Evolutionary conservation across 1,140 invertebrate species (phyloP), one percentile per base, ranked within the genome.

Genomic region (Cydia splendana): DNA sequence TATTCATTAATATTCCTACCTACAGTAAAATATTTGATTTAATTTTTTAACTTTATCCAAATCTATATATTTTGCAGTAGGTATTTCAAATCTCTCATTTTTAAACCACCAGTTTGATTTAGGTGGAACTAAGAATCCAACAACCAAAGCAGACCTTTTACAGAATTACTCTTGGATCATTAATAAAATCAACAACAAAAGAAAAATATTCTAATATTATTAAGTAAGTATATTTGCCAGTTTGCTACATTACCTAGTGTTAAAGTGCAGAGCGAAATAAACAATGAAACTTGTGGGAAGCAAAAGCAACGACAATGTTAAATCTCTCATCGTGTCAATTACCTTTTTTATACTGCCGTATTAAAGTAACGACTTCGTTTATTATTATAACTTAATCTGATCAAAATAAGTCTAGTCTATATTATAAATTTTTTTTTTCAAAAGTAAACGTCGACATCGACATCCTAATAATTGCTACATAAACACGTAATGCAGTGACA

Each of bases 351-450:
- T 62, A 7, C 10, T 10, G 6, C 2, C 9, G 18, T 62, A 62
- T 18, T n/a, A 62, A 6, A 24, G 57, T 62, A 62, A 62, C 57
- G n/a, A 12, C 57, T 62, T 57, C 15, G 5, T 18, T n/a, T 57
- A 57, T 57, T 20, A 57, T 57, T 57, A 18, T 57, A 18, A 57
- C n/a, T 57, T 57, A 18, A 57, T 57, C 53, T 57, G 57, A 62
- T 62, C 57, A 24, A 62, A 24, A 12, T 12, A 12, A 48, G 45
- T 4, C 45, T 48, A 10, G n/a, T n/a, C n/a, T n/a, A n/a, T n/a
- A n/a, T n/a, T n/a, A n/a, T n/a, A n/a, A n/a, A n/a, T n/a, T n/a
- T n/a, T n/a, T n/a, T n/a, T n/a, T n/a, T n/a, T n/a, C 9, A 45
- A 45, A 45, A 45, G 7, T 4, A 30, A 30, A 30, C 30, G 1